Evolutionary conservation across 2,113 vertebrate genomes (phyloP).

Genomic region (Petaurus breviceps): DNA sequence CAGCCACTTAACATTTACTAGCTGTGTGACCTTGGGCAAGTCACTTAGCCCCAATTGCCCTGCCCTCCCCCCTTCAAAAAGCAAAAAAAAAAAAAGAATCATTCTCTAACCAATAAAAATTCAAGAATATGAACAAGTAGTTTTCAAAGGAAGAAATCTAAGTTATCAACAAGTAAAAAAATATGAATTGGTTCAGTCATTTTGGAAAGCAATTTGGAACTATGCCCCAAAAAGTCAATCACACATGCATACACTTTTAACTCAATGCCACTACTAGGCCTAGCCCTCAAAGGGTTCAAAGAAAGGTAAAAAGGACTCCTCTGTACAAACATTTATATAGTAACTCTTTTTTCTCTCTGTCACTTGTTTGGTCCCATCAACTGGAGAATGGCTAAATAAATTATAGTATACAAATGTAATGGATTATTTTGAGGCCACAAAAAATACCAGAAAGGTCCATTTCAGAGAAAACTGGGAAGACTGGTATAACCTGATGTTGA

Average conservation of each 20-base stretch:
- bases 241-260: neutral
- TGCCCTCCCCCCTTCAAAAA: too few relatives aligned
- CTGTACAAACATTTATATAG: neutral
- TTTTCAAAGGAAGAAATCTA: neutral
- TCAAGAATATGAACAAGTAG: too few relatives aligned
- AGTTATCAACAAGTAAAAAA: neutral
- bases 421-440: neutral
- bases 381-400: neutral
- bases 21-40: too few relatives aligned
- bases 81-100: too few relatives aligned
- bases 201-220: neutral
- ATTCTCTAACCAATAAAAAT: too few relatives aligned
- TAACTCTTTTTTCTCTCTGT: neutral
- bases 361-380: neutral
- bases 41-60: too few relatives aligned
- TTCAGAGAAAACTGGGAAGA: neutral
- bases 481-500: neutral
- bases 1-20: too few relatives aligned
- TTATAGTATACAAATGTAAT: neutral
- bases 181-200: neutral
- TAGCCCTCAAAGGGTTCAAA: too few relatives aligned
- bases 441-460: neutral
- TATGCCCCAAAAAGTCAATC: neutral
- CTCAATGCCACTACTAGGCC: neutral
- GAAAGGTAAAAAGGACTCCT: too few relatives aligned